A percentile compares a stretch with the other conserved stretches of the same genome.
Conservation (phyloP, 2,797 vertebrate genomes). For the Ptychadena robeensis region DNA sequence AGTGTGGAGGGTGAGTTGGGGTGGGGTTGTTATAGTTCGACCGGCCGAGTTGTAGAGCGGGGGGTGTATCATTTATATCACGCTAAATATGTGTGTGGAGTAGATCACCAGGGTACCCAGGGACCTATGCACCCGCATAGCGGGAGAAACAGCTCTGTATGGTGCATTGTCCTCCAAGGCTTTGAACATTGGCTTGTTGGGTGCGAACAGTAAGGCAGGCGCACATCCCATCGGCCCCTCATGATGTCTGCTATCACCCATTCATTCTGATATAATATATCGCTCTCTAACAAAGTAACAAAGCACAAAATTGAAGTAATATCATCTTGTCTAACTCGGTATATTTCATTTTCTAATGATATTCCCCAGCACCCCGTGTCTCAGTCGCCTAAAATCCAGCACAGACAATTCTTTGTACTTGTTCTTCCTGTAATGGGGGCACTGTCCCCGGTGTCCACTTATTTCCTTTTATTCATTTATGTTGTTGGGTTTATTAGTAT, state of each 20-base stretch:
- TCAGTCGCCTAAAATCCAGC: not conserved
- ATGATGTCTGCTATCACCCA: not conserved
- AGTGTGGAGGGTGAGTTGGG: no score
- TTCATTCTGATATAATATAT: not conserved
- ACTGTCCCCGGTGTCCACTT: constrained; percentile 5
- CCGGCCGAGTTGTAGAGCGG: no score
- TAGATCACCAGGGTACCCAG: no score
- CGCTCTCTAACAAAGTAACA: not conserved
- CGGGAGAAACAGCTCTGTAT: no score
- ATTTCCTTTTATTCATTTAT: not conserved
- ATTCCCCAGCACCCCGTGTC: not conserved
- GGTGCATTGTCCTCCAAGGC: no score
- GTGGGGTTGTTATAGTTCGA: no score
- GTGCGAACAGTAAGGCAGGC: not conserved
- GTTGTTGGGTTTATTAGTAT: constrained; percentile 8
- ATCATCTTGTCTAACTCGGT: not conserved
- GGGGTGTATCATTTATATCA: no score
- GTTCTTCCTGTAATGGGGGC: not conserved
- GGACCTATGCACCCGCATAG: no score
- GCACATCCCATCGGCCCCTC: not conserved
- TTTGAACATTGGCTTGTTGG: not conserved
- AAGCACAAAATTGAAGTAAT: not conserved
- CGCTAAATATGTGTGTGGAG: no score
- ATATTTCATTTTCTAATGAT: not conserved
- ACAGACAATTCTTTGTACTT: not conserved